Base-by-base conservation (phyloP, 2,888 invertebrate species). In the Baronia brevicornis region DNA sequence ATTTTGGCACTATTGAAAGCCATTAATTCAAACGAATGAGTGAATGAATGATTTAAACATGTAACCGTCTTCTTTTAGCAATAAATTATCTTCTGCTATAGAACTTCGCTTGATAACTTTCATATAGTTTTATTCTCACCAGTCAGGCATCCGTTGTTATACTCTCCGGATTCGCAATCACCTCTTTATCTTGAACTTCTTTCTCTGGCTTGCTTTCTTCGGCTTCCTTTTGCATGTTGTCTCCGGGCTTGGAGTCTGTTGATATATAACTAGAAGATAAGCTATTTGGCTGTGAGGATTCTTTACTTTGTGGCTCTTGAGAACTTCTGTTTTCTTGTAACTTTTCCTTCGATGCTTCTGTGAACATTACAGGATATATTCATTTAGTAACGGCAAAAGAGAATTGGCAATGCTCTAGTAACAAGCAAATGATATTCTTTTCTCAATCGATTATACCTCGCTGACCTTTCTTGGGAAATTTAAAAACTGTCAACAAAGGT, bases 251-350 rank as follows among this genome's bases (percentile, higher is more conserved):
- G 11, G 77, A 78, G 44, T 84, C 82, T 11, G 64, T 77, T 1
- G 82, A 79, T 42, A 74, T 73, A 3, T 77, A 75, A 40, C 78
- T 78, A 2, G 82, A 80, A 0, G 82, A 75, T 1, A 80, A 48
- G 28, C 82, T 84, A 61, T 74, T 71, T 0, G 82, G 72, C 39
- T 79, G 79, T 1, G 82, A 80, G 0, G 69, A 61, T 15, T 80
- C 80, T 54, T 78, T 82, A 48, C 77, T 71, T 15, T 49, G 53
- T 0, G 78, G 72, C 19, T 80, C 82, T 52, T 75, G 78, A 2
- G 78, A 74, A 41, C 56, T 68, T 19, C 79, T 60, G 26, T 38
- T 57, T 6, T 74, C 74, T 3, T 62, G 36, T 29, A 61, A 50
- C 42, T 77, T 79, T 4, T 80, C 80, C 58, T 80, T 80, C 35